A percentile compares a stretch with the other conserved stretches of the same genome.
Evolutionary conservation across 1,140 invertebrate genomes (phyloP).

Genomic region (Amyelois transitella): DNA sequence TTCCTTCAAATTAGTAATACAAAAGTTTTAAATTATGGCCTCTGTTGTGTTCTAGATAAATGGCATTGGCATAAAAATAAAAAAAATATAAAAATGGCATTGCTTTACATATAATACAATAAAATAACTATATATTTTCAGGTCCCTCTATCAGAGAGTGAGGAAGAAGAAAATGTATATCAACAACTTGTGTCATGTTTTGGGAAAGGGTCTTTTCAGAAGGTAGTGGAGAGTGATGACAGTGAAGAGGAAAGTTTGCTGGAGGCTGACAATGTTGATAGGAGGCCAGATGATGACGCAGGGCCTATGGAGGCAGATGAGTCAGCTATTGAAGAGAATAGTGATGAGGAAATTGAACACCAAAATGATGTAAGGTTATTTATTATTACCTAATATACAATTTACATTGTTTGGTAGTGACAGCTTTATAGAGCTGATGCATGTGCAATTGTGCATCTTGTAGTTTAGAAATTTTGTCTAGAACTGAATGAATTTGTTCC

Average conservation of each 20-base stretch:
- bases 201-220: constrained; percentile 24
- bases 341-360: constrained; percentile 4
- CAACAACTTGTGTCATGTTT: constrained; percentile 76
- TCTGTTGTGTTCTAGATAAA: too few relatives aligned
- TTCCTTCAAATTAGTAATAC: too few relatives aligned
- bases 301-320: constrained; percentile 15
- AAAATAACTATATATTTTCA: constrained; percentile 22
- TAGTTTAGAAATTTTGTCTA: too few relatives aligned
- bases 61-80: too few relatives aligned
- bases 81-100: too few relatives aligned
- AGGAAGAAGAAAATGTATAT: constrained; percentile 74
- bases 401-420: too few relatives aligned
- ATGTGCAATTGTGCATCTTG: too few relatives aligned
- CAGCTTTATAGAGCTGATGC: too few relatives aligned
- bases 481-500: too few relatives aligned
- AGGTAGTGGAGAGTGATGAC: constrained; percentile 41
- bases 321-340: constrained; percentile 8
- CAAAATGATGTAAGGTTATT: constrained; percentile 3
- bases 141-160: constrained; percentile 46
- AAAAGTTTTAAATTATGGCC: too few relatives aligned
- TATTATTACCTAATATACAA: too few relatives aligned
- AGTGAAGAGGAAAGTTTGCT: constrained; percentile 14
- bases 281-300: neutral
- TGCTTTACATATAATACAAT: too few relatives aligned
- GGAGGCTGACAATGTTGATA: neutral